phyloP scores from a whole-genome alignment of 2,113 vertebrate species.

The Loxodonta africana region DNA sequence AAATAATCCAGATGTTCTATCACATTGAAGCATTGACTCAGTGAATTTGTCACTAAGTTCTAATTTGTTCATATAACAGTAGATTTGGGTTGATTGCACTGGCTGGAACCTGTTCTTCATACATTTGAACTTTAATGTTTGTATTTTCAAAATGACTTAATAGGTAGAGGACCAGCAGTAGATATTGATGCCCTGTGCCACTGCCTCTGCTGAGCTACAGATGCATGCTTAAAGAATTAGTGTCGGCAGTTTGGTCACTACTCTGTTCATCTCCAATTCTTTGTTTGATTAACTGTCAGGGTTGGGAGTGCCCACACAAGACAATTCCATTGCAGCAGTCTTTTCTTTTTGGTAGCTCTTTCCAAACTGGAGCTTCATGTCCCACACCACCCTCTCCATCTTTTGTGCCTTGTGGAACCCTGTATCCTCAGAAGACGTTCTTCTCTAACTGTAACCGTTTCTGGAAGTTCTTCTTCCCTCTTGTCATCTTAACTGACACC shows the following conservation, averaged over 20 bases:
- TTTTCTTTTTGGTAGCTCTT: neutral
- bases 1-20: neutral
- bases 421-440: neutral
- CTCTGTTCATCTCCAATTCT: neutral
- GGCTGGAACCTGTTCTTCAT: neutral
- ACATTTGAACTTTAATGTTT: slow-evolving; percentile 17
- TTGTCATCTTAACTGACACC: neutral
- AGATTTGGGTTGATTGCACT: slow-evolving; percentile 66
- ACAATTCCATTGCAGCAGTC: neutral
- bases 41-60: slow-evolving; percentile 53
- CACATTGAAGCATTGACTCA: slow-evolving; percentile 43
- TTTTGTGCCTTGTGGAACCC: neutral
- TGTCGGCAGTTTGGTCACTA: neutral
- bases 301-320: neutral
- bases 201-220: neutral
- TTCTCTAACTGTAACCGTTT: neutral
- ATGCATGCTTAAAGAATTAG: neutral
- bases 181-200: neutral
- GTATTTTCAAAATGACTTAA: slow-evolving; percentile 33
- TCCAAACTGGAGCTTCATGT: neutral
- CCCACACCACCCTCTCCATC: neutral
- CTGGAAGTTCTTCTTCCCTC: neutral
- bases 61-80: slow-evolving; percentile 53
- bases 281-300: neutral
- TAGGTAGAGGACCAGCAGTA: neutral